Evolutionary conservation across 2,113 vertebrate species (phyloP).

Genomic region (Archilochus colubris): DNA sequence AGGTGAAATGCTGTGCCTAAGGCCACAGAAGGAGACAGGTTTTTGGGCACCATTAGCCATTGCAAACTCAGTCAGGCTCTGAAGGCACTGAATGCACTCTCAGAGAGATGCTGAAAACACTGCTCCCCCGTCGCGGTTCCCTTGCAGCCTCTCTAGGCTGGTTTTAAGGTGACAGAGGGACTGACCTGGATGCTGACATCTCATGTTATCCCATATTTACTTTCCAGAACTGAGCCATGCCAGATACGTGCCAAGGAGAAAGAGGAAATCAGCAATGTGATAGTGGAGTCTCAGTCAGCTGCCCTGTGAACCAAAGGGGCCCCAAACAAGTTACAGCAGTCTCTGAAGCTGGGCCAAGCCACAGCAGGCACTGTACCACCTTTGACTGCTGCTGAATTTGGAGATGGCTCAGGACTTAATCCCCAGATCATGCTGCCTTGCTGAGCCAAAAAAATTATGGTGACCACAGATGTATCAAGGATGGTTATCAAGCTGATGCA

Average conservation of each 20-base stretch:
- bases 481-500: background rate
- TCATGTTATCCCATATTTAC: background rate
- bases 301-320: background rate
- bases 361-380: background rate
- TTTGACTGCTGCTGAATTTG: background rate
- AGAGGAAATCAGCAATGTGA: background rate
- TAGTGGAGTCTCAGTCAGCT: background rate
- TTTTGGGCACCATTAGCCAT: background rate
- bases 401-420: background rate
- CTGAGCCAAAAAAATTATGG: background rate
- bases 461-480: background rate
- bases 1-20: slow-evolving; percentile 29
- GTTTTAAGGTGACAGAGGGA: background rate
- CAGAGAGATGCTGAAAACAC: background rate
- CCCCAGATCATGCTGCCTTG: background rate
- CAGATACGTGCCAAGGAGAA: background rate
- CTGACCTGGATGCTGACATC: background rate
- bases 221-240: background rate
- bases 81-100: background rate
- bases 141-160: background rate
- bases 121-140: accelerated
- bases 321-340: background rate
- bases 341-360: background rate
- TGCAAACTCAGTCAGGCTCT: background rate
- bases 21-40: background rate